Evolutionary conservation across 2,113 vertebrate genomes (phyloP).

Genomic region (Phoxinus phoxinus): DNA sequence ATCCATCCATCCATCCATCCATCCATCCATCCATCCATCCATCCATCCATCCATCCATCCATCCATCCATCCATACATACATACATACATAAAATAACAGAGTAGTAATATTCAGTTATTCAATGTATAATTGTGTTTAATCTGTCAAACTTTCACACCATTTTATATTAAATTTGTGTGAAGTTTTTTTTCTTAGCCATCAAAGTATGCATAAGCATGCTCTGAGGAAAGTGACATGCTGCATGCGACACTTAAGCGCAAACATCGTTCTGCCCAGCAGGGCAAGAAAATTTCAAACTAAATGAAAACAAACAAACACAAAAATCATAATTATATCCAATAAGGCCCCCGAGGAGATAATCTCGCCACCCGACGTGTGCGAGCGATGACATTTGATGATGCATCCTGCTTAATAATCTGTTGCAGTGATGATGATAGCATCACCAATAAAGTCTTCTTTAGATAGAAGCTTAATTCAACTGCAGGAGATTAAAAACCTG

Average conservation of each 20-base stretch:
- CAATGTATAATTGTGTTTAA: too few species aligned
- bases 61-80: neutral
- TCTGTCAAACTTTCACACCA: neutral
- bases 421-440: constrained; percentile 64
- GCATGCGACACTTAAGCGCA: neutral
- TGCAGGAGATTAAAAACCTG: constrained; percentile 74
- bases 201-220: neutral
- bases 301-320: constrained; percentile 42
- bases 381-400: constrained; percentile 42
- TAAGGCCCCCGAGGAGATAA: constrained; percentile 43
- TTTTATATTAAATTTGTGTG: neutral
- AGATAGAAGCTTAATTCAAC: constrained; percentile 72
- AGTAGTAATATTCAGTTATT: too few species aligned
- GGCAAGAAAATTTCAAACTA: neutral
- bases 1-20: neutral
- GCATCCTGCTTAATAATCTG: constrained; percentile 44
- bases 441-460: constrained; percentile 72
- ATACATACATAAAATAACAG: too few species aligned
- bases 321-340: constrained; percentile 43
- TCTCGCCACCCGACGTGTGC: constrained; percentile 28
- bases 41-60: neutral
- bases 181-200: neutral
- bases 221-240: neutral
- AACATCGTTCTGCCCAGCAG: constrained; percentile 18
- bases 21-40: neutral